Evolutionary conservation across 2,113 vertebrate genomes (phyloP).

Genomic region (Arvicanthis niloticus): DNA sequence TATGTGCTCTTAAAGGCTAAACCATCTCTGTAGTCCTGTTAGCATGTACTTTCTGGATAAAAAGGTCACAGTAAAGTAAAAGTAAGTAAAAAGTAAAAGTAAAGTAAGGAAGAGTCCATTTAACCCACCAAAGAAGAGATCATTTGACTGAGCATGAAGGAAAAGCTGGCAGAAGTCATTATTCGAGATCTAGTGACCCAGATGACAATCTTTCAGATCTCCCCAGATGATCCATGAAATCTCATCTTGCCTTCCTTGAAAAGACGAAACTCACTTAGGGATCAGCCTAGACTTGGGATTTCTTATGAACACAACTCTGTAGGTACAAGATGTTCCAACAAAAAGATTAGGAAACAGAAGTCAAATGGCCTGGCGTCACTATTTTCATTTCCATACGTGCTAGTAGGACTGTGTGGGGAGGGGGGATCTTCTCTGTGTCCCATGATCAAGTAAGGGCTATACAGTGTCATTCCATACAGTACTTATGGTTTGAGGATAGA

Average conservation of each 20-base stretch:
- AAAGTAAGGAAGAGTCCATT: neutral
- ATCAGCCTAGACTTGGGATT: neutral
- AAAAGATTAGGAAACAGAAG: neutral
- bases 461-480: neutral
- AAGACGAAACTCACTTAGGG: neutral
- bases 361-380: neutral
- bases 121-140: neutral
- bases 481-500: constrained; percentile 1
- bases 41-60: neutral
- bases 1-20: neutral
- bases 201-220: constrained; percentile 14
- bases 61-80: neutral
- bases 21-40: neutral
- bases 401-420: neutral
- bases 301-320: constrained; percentile 23
- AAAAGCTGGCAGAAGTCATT: neutral
- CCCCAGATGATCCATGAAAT: neutral
- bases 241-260: neutral
- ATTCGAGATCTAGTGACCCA: neutral
- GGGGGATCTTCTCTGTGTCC: neutral
- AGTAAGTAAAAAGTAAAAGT: neutral
- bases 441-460: neutral
- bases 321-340: neutral
- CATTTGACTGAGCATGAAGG: neutral
- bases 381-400: constrained; percentile 19